These are phyloP conservation scores for Phrynosoma platyrhinos DNA, from an alignment of 2,113 vertebrate species.

Conservation along the genomic window DNA sequence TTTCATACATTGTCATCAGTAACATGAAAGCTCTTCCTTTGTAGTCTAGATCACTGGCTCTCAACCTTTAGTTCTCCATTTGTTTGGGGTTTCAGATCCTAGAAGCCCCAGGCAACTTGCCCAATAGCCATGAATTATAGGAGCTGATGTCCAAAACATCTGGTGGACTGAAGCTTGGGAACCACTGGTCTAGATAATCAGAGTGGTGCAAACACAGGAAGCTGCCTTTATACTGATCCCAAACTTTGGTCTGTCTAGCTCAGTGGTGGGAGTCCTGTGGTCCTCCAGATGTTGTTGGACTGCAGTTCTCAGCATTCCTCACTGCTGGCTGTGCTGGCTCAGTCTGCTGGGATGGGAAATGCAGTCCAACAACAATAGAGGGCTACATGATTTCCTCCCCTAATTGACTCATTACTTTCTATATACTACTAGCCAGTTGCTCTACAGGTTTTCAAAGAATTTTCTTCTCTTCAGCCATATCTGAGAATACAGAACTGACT, in stretches of 20 bases:
- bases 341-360: background rate
- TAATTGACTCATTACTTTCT: background rate
- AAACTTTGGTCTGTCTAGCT: background rate
- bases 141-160: too few species aligned
- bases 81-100: too few species aligned
- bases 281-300: too few species aligned
- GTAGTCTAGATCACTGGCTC: background rate
- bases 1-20: background rate
- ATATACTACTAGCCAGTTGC: background rate
- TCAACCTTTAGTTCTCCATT: too few species aligned
- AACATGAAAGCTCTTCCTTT: background rate
- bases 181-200: background rate
- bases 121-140: too few species aligned
- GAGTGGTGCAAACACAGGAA: background rate
- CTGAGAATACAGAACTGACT: background rate
- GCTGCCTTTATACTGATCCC: background rate
- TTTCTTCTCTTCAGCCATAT: background rate
- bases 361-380: too few species aligned
- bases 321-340: background rate
- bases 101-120: too few species aligned
- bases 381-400: too few species aligned
- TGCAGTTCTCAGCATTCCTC: too few species aligned
- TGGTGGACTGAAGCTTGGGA: too few species aligned
- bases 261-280: too few species aligned
- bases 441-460: background rate